Conservation (phyloP, 2,797 vertebrate genomes). For the Aphelocoma californica region DNA sequence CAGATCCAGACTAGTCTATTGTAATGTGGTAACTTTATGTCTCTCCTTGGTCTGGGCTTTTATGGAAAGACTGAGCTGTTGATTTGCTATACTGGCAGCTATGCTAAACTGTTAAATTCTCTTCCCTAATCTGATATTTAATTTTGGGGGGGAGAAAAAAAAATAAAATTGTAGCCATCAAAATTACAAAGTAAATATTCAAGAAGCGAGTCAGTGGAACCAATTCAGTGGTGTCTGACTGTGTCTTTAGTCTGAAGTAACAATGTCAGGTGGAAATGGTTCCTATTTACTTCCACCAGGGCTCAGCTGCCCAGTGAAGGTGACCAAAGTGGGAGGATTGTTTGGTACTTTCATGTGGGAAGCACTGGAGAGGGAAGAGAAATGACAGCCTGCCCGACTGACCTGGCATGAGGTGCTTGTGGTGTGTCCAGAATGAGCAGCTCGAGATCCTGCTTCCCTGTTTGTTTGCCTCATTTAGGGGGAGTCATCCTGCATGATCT, state of each 20-base stretch:
- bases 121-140: background rate
- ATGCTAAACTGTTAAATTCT: background rate
- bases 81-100: background rate
- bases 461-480: background rate
- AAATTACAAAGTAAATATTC: background rate
- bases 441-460: background rate
- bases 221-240: background rate
- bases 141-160: accelerated
- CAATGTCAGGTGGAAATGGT: background rate
- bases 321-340: background rate
- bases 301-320: background rate
- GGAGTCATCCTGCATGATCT: background rate
- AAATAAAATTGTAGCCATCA: background rate
- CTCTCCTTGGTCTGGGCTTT: background rate
- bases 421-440: background rate
- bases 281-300: background rate
- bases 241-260: background rate
- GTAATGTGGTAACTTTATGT: background rate
- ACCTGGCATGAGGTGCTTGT: background rate
- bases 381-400: background rate
- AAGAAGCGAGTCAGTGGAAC: background rate
- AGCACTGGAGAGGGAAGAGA: background rate
- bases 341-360: background rate
- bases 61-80: background rate
- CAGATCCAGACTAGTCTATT: background rate